phyloP scores from a whole-genome alignment of 1,140 invertebrate genomes.

The Liolophura sinensis region DNA sequence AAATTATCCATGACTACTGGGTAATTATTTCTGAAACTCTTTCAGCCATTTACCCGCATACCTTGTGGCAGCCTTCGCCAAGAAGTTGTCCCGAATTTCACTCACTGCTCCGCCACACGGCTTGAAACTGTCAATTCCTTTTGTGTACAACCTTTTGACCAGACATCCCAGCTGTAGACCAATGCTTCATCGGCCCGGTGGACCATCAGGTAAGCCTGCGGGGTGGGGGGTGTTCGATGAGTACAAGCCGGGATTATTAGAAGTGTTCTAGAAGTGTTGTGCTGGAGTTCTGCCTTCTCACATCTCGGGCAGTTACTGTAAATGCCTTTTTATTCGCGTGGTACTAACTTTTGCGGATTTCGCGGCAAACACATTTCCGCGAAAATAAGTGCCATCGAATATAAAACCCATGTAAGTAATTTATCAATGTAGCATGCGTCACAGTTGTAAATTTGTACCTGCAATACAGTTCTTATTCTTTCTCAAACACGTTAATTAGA shows the following conservation, averaged over 20 bases:
- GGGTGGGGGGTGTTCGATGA: neutral
- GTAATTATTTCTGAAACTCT: conserved; percentile 22
- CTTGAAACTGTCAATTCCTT: conserved; percentile 76
- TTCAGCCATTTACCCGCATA: conserved; percentile 86
- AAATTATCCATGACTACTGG: too few relatives aligned
- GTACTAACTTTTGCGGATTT: too few relatives aligned
- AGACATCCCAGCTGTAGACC: conserved; percentile 82
- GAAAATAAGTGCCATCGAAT: too few relatives aligned
- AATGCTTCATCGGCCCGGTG: conserved; percentile 68
- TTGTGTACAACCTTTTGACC: conserved; percentile 85
- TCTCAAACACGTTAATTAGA: too few relatives aligned
- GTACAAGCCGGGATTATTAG: neutral
- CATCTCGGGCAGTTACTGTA: too few relatives aligned
- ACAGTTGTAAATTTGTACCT: too few relatives aligned
- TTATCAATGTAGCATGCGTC: too few relatives aligned
- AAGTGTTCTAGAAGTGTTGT: neutral
- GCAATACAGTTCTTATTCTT: too few relatives aligned
- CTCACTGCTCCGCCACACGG: conserved; percentile 81
- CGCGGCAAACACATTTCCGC: too few relatives aligned
- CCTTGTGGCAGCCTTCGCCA: conserved; percentile 90
- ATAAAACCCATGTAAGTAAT: too few relatives aligned
- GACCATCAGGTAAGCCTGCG: conserved; percentile 27
- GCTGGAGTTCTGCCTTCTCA: too few relatives aligned
- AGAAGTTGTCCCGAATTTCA: conserved; percentile 80
- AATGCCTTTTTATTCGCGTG: too few relatives aligned